Percentiles rank a stretch among this genome's conserved stretches.
Evolutionary conservation across 2,113 vertebrate species (phyloP).

Genomic region (Corydoras maculifer): DNA sequence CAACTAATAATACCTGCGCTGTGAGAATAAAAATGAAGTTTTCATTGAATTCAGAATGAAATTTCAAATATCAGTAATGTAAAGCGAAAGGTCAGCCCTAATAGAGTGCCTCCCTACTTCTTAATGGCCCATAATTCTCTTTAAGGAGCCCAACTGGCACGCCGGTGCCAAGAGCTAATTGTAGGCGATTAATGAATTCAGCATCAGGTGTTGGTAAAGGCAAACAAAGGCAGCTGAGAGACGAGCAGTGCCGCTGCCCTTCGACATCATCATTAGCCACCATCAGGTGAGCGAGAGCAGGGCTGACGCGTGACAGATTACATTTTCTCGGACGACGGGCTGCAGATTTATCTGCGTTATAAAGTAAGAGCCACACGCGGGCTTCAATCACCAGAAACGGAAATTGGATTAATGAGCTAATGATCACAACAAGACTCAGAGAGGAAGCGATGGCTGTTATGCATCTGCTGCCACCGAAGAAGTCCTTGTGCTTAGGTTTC

Average conservation of each 20-base stretch:
- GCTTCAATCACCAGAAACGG: constrained; percentile 67
- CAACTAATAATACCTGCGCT: constrained; percentile 55
- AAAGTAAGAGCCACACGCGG: constrained; percentile 62
- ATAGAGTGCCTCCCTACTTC: constrained; percentile 63
- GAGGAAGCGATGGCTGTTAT: constrained; percentile 33
- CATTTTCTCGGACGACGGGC: constrained; percentile 62
- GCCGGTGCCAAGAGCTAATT: constrained; percentile 56
- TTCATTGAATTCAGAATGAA: constrained; percentile 70
- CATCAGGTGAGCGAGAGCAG: constrained; percentile 57
- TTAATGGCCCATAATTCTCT: constrained; percentile 64
- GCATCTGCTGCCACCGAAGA: background rate
- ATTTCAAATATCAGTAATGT: constrained; percentile 75
- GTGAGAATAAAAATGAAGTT: constrained; percentile 67
- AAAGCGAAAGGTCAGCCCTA: constrained; percentile 72
- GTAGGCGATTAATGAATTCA: constrained; percentile 63
- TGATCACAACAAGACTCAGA: constrained; percentile 49
- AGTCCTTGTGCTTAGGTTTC: constrained; percentile 3
- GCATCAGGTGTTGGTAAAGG: constrained; percentile 65
- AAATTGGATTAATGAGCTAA: constrained; percentile 69
- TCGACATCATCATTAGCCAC: constrained; percentile 62
- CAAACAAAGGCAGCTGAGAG: constrained; percentile 61
- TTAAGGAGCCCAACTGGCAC: constrained; percentile 52
- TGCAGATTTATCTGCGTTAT: constrained; percentile 70
- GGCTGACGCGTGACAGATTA: constrained; percentile 67
- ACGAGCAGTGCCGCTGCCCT: constrained; percentile 59